Base-by-base conservation (phyloP, 2,797 vertebrate genomes). In the Gephyroberyx darwinii region DNA sequence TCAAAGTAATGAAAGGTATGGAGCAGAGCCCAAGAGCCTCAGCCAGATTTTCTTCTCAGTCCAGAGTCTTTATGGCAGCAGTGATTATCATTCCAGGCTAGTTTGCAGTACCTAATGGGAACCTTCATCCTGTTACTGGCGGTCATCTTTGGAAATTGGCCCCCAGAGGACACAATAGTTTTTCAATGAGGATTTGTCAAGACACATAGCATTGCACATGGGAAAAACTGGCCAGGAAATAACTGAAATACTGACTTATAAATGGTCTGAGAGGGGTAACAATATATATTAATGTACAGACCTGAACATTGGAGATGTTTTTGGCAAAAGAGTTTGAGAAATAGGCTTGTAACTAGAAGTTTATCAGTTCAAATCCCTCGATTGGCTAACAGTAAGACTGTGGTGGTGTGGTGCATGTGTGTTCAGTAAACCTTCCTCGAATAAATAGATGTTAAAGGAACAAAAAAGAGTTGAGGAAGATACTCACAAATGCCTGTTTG, bases 71-170 rank as follows among this genome's bases (percentile, higher is more conserved):
- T 14, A 75, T 71, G 30, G 50, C 37, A 53, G 56, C 30, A 47
- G 17, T 39, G 64, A 74, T 74, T 45, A 52, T 10, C 22, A 47
- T 55, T 60, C 13, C 35, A 55, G 6, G 47, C 47, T 50, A 19
- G 47, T 19, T 19, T 7, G 47, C 47, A n/a, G 47, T n/a, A 9
- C 19, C 47, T 50, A 50, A 50, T 19, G 17, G 5, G 17, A 17
- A 13, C 20, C 19, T 10, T 26, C 39, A 26, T 20, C 39, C 31
- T 17, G 17, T 65, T 55, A 3, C 26, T 54, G 39, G 37, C 22
- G 4, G 13, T 41, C 39, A 33, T 68, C 53, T 69, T 66, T 59
- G 43, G 55, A 71, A 64, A 74, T 35, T 37, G 20, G 45, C 20
- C 52, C 19, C 35, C 47, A 58, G 37, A 68, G 43, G 19, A 61